Evolutionary conservation across 2,888 invertebrate genomes (phyloP), one percentile per base, ranked within the genome.

Genomic region (Tipula confusa): DNA sequence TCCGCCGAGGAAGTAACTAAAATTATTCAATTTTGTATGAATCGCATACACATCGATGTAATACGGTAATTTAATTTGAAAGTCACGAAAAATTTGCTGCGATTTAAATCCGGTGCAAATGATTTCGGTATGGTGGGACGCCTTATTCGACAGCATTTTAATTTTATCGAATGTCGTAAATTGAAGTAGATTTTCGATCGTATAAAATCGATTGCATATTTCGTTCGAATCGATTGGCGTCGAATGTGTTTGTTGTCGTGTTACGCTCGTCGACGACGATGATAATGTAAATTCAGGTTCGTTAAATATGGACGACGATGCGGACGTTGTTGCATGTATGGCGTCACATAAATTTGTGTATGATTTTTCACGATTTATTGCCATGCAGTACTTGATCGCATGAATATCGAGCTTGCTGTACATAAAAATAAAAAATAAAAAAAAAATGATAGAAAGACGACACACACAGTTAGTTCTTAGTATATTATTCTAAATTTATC

Each of bases 371-470:
- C 86, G 86, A 84, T 86, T 88, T 43, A 89, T 85, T 28, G 89
- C 87, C 84, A 89, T 83, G 82, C 89, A 89, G 84, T 89, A 89
- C 84, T 89, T 88, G 86, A 89, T 88, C 0, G 88, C 89, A 86
- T 89, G 89, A 79, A 88, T 88, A 84, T 89, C 89, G 81, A 88
- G 86, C 86, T 89, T 89, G 84, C 89, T 89, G 84, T 3, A 48
- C 7, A 79, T 29, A 81, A 84, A 7, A n/a, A 83, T 13, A 84
- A 43, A 43, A 48, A 83, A 28, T 18, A 64, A 28, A 79, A 13
- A 79, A n/a, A n/a, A 79, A 79, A 79, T 28, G 38, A n/a, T n/a
- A n/a, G n/a, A n/a, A 31, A 36, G 36, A 43, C 43, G 43, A 43
- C 15, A 64, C 64, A 43, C 15, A 64, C 64, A 64, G 64, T 64